Evolutionary conservation across 1,140 invertebrate genomes (phyloP).

Genomic region (Drosophila tani): DNA sequence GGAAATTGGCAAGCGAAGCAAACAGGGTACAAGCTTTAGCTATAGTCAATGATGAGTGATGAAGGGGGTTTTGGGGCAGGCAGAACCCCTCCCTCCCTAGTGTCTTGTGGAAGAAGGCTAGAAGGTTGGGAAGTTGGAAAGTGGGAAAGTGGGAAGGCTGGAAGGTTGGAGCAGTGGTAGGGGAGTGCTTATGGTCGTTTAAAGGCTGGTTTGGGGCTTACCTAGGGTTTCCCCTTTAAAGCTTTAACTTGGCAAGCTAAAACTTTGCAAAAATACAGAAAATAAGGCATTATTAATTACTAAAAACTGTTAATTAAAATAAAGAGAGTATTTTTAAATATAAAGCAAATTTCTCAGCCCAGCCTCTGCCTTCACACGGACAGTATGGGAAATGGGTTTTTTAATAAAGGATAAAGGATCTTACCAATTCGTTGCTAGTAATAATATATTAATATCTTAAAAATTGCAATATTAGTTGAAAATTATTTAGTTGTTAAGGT

Average conservation of each 20-base stretch:
- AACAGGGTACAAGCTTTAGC: slow-evolving; percentile 51
- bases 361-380: too few species aligned
- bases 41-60: slow-evolving; percentile 29
- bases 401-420: too few species aligned
- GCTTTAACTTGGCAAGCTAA: not conserved
- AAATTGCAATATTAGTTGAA: too few species aligned
- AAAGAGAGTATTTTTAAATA: too few species aligned
- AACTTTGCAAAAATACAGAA: not conserved
- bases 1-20: slow-evolving; percentile 77
- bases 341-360: too few species aligned
- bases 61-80: not conserved
- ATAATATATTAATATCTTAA: too few species aligned
- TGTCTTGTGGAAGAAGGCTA: slow-evolving; percentile 8
- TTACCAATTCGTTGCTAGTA: too few species aligned
- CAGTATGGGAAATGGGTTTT: too few species aligned
- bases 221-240: slow-evolving; percentile 20
- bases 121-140: not conserved
- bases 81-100: not conserved
- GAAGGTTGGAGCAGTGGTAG: too few species aligned
- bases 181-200: not conserved
- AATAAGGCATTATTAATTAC: too few species aligned
- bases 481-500: not conserved
- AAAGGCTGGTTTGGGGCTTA: not conserved
- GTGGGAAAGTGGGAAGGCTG: not conserved
- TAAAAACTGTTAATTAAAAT: not conserved